Evolutionary conservation across 2,888 invertebrate species (phyloP).

Genomic region (Hirtodrosophila cameraria): DNA sequence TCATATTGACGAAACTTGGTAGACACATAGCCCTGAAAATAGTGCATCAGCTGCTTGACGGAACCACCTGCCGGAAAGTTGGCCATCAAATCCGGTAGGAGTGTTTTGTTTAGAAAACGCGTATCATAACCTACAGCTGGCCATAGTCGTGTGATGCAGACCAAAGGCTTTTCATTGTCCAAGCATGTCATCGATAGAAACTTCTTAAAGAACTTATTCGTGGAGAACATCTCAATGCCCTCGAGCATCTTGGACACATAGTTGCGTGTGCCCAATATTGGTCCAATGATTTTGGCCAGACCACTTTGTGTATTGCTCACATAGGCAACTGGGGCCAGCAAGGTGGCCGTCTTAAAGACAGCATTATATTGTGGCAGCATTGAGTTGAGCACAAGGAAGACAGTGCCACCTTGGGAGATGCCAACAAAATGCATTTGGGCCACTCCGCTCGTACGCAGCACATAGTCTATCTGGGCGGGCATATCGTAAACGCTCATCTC

Average conservation of each 20-base stretch:
- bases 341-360: slow-evolving; percentile 80
- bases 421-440: slow-evolving; percentile 81
- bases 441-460: slow-evolving; percentile 74
- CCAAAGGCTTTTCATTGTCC: slow-evolving; percentile 78
- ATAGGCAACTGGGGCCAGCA: slow-evolving; percentile 82
- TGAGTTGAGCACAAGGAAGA: slow-evolving; percentile 81
- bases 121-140: slow-evolving; percentile 83
- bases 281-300: slow-evolving; percentile 87
- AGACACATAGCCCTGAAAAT: slow-evolving; percentile 83
- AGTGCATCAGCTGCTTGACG: slow-evolving; percentile 83
- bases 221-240: slow-evolving; percentile 82
- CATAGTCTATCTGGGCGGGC: slow-evolving; percentile 82
- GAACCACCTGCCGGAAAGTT: slow-evolving; percentile 83
- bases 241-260: slow-evolving; percentile 81
- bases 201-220: slow-evolving; percentile 82
- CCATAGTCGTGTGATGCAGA: slow-evolving; percentile 82
- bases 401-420: slow-evolving; percentile 82
- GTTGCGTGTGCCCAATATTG: slow-evolving; percentile 83
- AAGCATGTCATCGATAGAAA: slow-evolving; percentile 81
- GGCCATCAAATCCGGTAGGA: slow-evolving; percentile 81
- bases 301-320: slow-evolving; percentile 84
- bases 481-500: slow-evolving; percentile 83
- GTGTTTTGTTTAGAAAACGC: slow-evolving; percentile 79
- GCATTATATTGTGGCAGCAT: slow-evolving; percentile 82
- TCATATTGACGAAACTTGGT: slow-evolving; percentile 82